Conservation (phyloP, 2,888 invertebrate genomes). For the Erpobdella octoculata region DNA sequence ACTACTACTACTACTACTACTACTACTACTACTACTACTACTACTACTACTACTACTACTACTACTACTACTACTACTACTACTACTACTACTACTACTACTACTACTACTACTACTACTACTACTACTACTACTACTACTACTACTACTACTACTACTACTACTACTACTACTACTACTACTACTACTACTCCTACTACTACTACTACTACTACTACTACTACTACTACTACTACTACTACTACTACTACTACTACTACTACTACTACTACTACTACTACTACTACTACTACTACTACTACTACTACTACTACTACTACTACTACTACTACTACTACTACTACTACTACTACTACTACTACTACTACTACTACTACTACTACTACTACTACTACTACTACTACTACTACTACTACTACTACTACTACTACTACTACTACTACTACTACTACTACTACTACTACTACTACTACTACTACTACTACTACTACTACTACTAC, state of each 20-base stretch:
- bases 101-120: slow-evolving; percentile 12
- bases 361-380: slow-evolving; percentile 13
- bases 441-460: slow-evolving; percentile 17
- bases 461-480: slow-evolving; percentile 14
- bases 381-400: slow-evolving; percentile 17
- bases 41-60: slow-evolving; percentile 15
- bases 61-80: slow-evolving; percentile 10
- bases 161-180: slow-evolving; percentile 12
- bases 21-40: background rate
- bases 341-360: slow-evolving; percentile 15
- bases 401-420: slow-evolving; percentile 15
- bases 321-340: slow-evolving; percentile 14
- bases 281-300: slow-evolving; percentile 15
- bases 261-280: slow-evolving; percentile 14
- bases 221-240: slow-evolving; percentile 15
- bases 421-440: slow-evolving; percentile 17
- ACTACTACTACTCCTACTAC: too few species aligned
- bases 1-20: background rate
- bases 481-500: slow-evolving; percentile 15
- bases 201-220: too few species aligned
- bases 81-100: slow-evolving; percentile 15
- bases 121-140: slow-evolving; percentile 15
- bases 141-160: slow-evolving; percentile 17
- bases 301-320: slow-evolving; percentile 5
- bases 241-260: slow-evolving; percentile 10